Evolutionary conservation across 2,113 vertebrate genomes (phyloP), one percentile per base, ranked within the genome.

Genomic region (Chascanopsetta lugubris): DNA sequence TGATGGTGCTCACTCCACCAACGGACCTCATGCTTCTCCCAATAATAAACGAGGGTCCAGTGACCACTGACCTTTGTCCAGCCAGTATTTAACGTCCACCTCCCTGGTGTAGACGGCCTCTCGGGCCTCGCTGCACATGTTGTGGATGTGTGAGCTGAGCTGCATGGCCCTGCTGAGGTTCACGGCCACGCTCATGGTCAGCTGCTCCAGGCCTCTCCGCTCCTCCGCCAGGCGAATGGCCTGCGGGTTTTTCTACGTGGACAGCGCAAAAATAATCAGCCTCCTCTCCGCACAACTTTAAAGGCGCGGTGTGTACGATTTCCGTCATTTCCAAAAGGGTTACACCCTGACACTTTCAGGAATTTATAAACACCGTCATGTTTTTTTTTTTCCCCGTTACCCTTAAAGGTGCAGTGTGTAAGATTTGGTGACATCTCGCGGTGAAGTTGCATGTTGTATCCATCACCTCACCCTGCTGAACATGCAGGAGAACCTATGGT

Each of bases 101-200:
- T 96, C 94, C 0, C 94, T 93, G 11, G 96, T 94, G 79, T 98
- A 99, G 60, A 97, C 92, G 27, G 95, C 93, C 25, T 98, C 97
- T 0, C 26, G 79, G n/a, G 97, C 97, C 79, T 98, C 96, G 0
- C 95, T 93, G 15, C 97, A 99, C 72, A 96, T 92, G 6, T 96
- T 98, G 87, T 92, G 93, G 70, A 99, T 90, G 74, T 98, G 95
- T 43, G 93, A 81, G 80, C 96, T 99, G 63, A 99, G 94, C 70
- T 96, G 94, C 32, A 79, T 92, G 2, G 92, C 95, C 75, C 88
- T 94, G 81, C 92, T 99, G 69, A 98, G 92, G 81, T 98, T 99
- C 54, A 99, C 95, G 0, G 93, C 92, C 0, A 92, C 73, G 1
- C 94, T 95, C 97, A 99, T 96, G 76, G 89, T 92, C 63, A 99